phyloP scores from a whole-genome alignment of 2,888 invertebrate genomes.

The Mythimna impura region DNA sequence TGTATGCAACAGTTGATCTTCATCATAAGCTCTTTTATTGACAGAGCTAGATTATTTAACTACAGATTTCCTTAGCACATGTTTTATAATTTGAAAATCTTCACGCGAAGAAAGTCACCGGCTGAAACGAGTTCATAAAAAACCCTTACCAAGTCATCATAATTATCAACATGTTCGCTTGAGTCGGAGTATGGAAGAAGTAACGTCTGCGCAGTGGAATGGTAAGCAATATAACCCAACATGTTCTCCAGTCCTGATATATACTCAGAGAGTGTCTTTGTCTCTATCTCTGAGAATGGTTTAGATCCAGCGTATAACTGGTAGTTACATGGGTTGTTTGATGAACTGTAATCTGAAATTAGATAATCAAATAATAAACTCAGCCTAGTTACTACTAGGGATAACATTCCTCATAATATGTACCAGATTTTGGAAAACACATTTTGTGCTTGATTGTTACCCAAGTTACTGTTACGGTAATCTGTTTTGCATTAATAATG shows the following conservation, averaged over 20 bases:
- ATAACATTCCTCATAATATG: too few relatives aligned
- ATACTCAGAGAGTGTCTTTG: conserved; percentile 89
- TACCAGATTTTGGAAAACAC: too few relatives aligned
- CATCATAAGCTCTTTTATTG: too few relatives aligned
- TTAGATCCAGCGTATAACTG: conserved; percentile 92
- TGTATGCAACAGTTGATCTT: too few relatives aligned
- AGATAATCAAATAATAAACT: too few relatives aligned
- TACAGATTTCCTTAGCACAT: too few relatives aligned
- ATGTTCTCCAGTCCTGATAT: conserved; percentile 88
- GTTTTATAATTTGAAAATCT: too few relatives aligned
- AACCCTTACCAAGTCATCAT: conserved; percentile 83
- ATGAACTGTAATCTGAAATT: conserved; percentile 78
- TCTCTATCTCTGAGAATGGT: conserved; percentile 94
- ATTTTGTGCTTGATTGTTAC: too few relatives aligned
- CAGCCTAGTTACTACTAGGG: too few relatives aligned
- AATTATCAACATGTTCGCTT: conserved; percentile 84
- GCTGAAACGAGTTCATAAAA: background rate
- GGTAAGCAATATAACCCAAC: conserved; percentile 93
- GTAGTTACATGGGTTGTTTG: conserved; percentile 91
- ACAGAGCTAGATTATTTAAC: too few relatives aligned
- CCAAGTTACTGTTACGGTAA: too few relatives aligned
- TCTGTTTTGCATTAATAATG: too few relatives aligned
- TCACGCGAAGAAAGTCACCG: background rate
- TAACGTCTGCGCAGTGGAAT: conserved; percentile 93
- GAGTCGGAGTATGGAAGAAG: conserved; percentile 93